These are phyloP conservation scores for Agrotis clavis DNA, from an alignment of 2,888 invertebrate genomes.

Conservation along the genomic window DNA sequence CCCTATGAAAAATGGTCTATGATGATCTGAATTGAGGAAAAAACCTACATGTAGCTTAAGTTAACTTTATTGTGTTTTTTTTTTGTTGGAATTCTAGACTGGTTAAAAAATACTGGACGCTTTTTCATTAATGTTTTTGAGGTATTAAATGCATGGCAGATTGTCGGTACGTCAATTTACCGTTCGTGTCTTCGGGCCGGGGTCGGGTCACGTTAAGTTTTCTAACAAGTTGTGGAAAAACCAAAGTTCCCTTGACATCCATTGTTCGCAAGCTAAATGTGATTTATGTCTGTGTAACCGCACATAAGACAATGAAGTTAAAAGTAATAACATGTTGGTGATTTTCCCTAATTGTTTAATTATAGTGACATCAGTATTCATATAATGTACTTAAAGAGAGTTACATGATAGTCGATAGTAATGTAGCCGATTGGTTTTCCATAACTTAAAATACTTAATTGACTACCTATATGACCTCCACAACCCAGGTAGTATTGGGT, in stretches of 20 bases:
- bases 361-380: neutral
- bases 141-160: neutral
- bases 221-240: constrained; percentile 62
- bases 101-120: too few relatives aligned
- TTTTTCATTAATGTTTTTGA: neutral
- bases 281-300: constrained; percentile 30
- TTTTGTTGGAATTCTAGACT: too few relatives aligned
- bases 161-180: neutral
- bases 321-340: constrained; percentile 16
- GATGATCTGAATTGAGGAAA: too few relatives aligned
- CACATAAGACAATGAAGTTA: constrained; percentile 40
- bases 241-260: constrained; percentile 66
- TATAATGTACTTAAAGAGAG: neutral
- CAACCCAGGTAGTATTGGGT: too few relatives aligned
- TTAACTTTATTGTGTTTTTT: too few relatives aligned
- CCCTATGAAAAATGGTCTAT: neutral
- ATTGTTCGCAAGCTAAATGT: constrained; percentile 51
- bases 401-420: too few relatives aligned
- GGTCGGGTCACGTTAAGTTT: constrained; percentile 60
- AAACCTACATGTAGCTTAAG: too few relatives aligned
- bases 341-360: constrained; percentile 25
- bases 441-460: too few relatives aligned
- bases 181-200: constrained; percentile 47
- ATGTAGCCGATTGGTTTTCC: too few relatives aligned
- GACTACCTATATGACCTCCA: too few relatives aligned